Evolutionary conservation across 2,888 invertebrate species (phyloP).

Genomic region (Andrena minutula): DNA sequence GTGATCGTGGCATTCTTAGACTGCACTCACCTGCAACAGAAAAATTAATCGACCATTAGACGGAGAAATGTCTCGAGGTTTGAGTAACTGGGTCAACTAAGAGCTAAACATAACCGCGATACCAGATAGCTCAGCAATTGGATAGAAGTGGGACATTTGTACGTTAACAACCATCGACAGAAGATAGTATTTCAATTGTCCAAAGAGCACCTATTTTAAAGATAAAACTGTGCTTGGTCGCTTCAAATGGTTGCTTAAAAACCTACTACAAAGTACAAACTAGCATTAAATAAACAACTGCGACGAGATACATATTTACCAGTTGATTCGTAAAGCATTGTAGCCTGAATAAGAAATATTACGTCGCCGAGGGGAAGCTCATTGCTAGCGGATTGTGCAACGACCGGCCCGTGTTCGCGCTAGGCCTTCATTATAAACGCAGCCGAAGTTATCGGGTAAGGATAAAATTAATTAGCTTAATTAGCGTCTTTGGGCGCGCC

Average conservation of each 20-base stretch:
- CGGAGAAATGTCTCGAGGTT: too few relatives aligned
- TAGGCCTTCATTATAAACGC: slow-evolving; percentile 42
- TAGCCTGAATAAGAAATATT: neutral
- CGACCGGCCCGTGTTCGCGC: slow-evolving; percentile 26
- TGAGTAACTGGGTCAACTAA: too few relatives aligned
- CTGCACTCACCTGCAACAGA: slow-evolving; percentile 45
- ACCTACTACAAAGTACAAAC: too few relatives aligned
- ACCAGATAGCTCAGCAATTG: too few relatives aligned
- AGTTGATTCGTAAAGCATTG: neutral
- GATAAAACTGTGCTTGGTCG: too few relatives aligned
- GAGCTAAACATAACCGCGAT: too few relatives aligned
- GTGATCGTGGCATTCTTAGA: neutral
- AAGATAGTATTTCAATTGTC: too few relatives aligned
- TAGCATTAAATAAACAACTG: neutral
- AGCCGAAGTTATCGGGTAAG: slow-evolving; percentile 52
- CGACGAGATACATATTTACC: neutral
- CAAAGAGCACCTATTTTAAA: too few relatives aligned
- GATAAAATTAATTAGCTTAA: slow-evolving; percentile 74
- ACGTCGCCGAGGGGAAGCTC: neutral
- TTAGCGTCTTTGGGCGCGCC: slow-evolving; percentile 62
- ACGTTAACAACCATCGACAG: too few relatives aligned
- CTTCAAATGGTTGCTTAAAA: too few relatives aligned
- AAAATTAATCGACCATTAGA: slow-evolving; percentile 20
- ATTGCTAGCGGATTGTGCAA: slow-evolving; percentile 33
- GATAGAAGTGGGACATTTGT: too few relatives aligned